Evolutionary conservation across 2,797 vertebrate species (phyloP), one percentile per base, ranked within the genome.

Genomic region (Pseudochirops corinnae): DNA sequence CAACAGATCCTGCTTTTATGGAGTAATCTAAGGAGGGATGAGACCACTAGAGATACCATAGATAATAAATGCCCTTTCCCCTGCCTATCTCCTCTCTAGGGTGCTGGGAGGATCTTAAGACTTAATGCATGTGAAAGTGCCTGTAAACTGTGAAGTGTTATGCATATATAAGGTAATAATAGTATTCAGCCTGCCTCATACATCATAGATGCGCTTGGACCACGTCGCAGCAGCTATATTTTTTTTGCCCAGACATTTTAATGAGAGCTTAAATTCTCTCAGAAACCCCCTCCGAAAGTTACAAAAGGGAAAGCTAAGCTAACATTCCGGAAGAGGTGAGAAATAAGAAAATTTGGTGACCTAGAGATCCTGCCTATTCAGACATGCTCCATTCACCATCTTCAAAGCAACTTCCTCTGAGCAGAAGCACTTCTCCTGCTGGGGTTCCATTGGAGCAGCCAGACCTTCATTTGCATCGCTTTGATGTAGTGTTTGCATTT

Each of bases 401-500:
- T 97, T 97, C 97, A 96, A 91, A 95, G 97, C 92, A 13, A 13
- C 33, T 1, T 39, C 87, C 93, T 39, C 87, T 91, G 46, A 55
- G 39, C 28, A 16, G 62, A 50, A 93, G 18, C 4, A 10, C 87
- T 91, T 96, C 93, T 74, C 2, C 24, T n/a, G 55, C 55, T 91
- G 55, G 91, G 56, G 95, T 82, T 90, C 46, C 39, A 1, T 12
- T 28, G 12, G 55, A 74, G 92, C 95, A 55, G 91, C 39, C 58
- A 90, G 55, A 56, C 5, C 0, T 1, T 0, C 93, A 92, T 97
- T 95, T 97, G 95, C 97, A 97, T 97, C 50, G 60, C 97, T 98
- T 96, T 97, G 94, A 96, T 90, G 90, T n/a, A 0, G n/a, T 56
- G 60, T 97, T 98, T 96, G 94, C 60, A 82, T 96, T 96, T 97